Evolutionary conservation across 2,113 vertebrate genomes (phyloP).

Genomic region (Microtus oregoni): DNA sequence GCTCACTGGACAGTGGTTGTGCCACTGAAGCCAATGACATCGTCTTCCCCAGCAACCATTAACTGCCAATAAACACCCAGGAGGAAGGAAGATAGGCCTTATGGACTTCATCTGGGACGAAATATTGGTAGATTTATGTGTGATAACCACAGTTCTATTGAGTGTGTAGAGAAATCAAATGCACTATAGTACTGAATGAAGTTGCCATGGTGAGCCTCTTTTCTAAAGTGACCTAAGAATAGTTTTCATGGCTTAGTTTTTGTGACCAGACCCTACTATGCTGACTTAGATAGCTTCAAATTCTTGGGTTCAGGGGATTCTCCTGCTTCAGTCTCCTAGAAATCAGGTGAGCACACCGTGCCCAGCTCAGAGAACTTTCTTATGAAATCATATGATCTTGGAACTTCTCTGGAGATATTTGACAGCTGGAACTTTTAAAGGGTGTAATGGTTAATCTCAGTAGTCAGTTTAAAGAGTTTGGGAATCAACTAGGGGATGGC

Average conservation of each 20-base stretch:
- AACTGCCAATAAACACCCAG: not conserved
- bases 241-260: not conserved
- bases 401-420: slow-evolving; percentile 23
- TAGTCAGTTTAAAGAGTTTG: not conserved
- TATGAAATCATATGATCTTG: not conserved
- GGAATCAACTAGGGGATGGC: not conserved
- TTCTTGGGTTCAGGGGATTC: not conserved
- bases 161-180: not conserved
- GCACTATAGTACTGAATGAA: not conserved
- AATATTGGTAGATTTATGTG: not conserved
- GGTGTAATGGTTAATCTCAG: not conserved
- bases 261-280: too few species aligned
- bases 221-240: not conserved
- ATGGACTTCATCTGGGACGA: not conserved
- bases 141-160: not conserved
- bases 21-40: too few species aligned
- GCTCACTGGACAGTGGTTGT: not conserved
- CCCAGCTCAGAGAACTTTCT: slow-evolving; percentile 21
- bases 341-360: not conserved
- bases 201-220: not conserved
- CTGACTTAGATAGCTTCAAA: not conserved
- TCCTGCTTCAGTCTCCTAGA: not conserved
- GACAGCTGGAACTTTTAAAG: not conserved
- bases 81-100: not conserved
- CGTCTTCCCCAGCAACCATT: not conserved